These are phyloP conservation scores for Strix aluco DNA, from an alignment of 2,113 vertebrate species.

Conservation along the genomic window DNA sequence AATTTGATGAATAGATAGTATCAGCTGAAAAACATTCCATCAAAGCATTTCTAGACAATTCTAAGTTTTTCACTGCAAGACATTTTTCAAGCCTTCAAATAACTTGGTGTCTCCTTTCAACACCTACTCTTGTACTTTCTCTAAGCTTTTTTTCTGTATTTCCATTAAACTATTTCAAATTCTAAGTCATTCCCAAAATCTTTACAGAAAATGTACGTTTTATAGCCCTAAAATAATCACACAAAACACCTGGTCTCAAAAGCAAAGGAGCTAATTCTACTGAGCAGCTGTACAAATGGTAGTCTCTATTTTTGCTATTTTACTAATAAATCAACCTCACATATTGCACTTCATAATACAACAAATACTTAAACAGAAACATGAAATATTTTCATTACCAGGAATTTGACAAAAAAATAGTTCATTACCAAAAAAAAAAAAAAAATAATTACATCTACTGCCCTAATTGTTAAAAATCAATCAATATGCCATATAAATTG, in stretches of 20 bases:
- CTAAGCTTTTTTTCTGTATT: neutral
- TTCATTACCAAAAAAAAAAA: neutral
- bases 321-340: neutral
- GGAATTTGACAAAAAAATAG: neutral
- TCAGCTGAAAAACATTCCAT: constrained; percentile 28
- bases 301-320: neutral
- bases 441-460: neutral
- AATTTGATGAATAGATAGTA: constrained; percentile 43
- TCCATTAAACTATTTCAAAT: neutral
- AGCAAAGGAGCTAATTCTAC: neutral
- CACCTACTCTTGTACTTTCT: neutral
- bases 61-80: constrained; percentile 21
- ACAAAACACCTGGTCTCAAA: neutral
- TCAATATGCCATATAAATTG: neutral
- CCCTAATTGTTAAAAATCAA: neutral
- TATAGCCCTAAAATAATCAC: neutral
- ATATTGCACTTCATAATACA: neutral
- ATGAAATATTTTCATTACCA: neutral
- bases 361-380: neutral
- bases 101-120: constrained; percentile 19
- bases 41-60: constrained; percentile 24
- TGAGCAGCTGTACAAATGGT: neutral
- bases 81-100: constrained; percentile 35
- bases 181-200: neutral
- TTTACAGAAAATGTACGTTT: neutral